Evolutionary conservation across 2,797 vertebrate genomes (phyloP).

Genomic region (Microctenopoma lineatum): DNA sequence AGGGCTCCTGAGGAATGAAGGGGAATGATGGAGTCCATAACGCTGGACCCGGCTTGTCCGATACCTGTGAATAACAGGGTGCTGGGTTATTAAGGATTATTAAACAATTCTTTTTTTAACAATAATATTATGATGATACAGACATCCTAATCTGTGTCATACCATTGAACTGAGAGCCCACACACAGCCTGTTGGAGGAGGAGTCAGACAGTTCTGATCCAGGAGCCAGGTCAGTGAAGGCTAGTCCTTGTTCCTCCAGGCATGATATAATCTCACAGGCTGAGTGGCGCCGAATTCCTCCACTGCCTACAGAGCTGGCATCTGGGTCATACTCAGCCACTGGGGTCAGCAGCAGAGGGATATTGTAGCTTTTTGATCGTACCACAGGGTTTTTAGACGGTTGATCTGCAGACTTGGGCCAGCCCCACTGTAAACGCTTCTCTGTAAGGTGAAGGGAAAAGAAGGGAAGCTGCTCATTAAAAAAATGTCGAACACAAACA

Average conservation of each 20-base stretch:
- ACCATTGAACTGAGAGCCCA: slow-evolving; percentile 80
- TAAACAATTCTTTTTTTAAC: background rate
- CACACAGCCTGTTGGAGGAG: slow-evolving; percentile 80
- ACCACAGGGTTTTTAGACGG: slow-evolving; percentile 93
- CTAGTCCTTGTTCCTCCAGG: slow-evolving; percentile 87
- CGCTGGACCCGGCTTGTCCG: slow-evolving; percentile 58
- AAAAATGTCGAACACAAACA: background rate
- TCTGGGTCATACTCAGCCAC: slow-evolving; percentile 96
- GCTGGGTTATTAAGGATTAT: slow-evolving; percentile 20
- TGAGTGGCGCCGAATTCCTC: slow-evolving; percentile 92
- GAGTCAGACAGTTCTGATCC: slow-evolving; percentile 76
- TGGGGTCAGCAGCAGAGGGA: slow-evolving; percentile 93
- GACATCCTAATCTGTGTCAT: slow-evolving; percentile 23
- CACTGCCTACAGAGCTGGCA: slow-evolving; percentile 81
- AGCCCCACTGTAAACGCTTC: slow-evolving; percentile 89
- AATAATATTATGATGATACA: background rate
- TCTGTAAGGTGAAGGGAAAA: slow-evolving; percentile 79
- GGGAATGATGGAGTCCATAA: slow-evolving; percentile 79
- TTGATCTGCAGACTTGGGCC: slow-evolving; percentile 87
- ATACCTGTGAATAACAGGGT: slow-evolving; percentile 64
- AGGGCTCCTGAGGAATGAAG: slow-evolving; percentile 83
- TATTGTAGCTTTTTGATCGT: slow-evolving; percentile 97
- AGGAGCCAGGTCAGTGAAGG: slow-evolving; percentile 78
- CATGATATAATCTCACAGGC: slow-evolving; percentile 96
- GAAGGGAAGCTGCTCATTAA: background rate